These are phyloP conservation scores for Archocentrus centrarchus DNA, from an alignment of 2,113 vertebrate species.

Conservation along the genomic window DNA sequence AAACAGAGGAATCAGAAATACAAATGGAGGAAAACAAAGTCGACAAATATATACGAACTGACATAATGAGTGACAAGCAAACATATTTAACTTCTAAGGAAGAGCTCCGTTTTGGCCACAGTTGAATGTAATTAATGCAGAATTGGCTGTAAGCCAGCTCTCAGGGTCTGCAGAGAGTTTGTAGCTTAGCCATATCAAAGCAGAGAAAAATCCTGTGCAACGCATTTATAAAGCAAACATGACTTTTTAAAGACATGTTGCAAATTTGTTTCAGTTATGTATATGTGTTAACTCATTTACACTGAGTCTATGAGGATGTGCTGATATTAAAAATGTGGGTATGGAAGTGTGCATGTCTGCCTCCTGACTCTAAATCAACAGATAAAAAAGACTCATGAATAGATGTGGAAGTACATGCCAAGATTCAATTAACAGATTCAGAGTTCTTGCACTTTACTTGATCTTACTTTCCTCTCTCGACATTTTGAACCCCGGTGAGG, in stretches of 20 bases:
- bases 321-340: background rate
- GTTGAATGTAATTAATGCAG: constrained; percentile 17
- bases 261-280: background rate
- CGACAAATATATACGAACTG: too few species aligned
- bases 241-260: background rate
- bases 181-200: background rate
- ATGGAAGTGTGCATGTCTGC: background rate
- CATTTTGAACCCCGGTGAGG: background rate
- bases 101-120: background rate
- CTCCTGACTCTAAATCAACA: background rate
- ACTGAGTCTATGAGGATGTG: background rate
- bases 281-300: background rate
- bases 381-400: background rate
- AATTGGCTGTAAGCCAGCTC: background rate
- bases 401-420: background rate
- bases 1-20: background rate
- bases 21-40: too few species aligned
- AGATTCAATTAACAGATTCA: constrained; percentile 24
- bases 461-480: constrained; percentile 25
- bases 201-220: background rate
- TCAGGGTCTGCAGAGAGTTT: background rate
- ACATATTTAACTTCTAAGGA: background rate
- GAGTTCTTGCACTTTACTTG: background rate
- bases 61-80: background rate
- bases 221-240: constrained; percentile 7